Conservation (phyloP, 2,797 vertebrate species). For the Poecilia velifera region DNA sequence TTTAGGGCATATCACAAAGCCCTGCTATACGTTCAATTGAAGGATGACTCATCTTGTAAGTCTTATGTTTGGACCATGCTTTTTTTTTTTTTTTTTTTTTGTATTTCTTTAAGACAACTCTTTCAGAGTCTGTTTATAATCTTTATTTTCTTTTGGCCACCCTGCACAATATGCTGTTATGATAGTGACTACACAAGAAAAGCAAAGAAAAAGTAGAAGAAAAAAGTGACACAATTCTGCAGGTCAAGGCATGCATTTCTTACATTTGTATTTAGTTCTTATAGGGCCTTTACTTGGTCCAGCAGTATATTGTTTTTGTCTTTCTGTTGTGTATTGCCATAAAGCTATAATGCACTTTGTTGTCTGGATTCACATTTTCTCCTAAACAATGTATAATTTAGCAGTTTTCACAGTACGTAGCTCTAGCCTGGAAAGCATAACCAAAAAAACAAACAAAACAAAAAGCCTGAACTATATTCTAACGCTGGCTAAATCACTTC, state of each 20-base stretch:
- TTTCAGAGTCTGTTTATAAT: background rate
- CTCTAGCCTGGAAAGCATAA: background rate
- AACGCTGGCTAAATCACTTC: background rate
- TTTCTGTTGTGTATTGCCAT: background rate
- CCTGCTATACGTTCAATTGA: background rate
- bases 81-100: background rate
- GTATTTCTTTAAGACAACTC: background rate
- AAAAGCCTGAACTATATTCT: background rate
- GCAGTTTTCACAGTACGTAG: background rate
- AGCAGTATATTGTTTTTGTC: background rate
- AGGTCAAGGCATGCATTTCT: background rate
- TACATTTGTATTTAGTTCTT: background rate
- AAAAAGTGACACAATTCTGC: background rate
- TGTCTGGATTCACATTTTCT: constrained; percentile 10
- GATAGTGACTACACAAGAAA: background rate
- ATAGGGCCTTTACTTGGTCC: background rate
- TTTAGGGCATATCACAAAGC: background rate
- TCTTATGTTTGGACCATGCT: background rate
- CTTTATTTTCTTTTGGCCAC: background rate
- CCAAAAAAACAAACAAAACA: background rate
- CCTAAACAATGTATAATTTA: constrained; percentile 7
- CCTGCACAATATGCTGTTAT: background rate
- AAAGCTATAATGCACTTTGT: background rate
- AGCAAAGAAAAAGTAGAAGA: background rate
- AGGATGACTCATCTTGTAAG: background rate